Base-by-base conservation (phyloP, 53 echinoderm and acorn worm genomes). In the Echinarachnius parma region DNA sequence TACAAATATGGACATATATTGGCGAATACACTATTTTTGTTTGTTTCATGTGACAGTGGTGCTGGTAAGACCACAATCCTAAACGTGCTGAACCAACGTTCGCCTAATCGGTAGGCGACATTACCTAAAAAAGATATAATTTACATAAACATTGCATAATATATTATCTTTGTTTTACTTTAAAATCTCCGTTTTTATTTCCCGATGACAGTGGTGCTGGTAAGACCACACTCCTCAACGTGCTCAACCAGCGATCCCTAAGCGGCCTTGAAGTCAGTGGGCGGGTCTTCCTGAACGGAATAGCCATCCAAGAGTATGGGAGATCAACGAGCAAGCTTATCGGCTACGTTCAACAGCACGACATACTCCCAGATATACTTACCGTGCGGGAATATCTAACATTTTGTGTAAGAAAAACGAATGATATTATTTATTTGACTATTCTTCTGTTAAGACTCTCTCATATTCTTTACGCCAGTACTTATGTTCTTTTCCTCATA, bases 21-120 rank as follows among this genome's bases (percentile, higher is more conserved):
- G n/a, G n/a, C n/a, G n/a, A n/a, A n/a, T n/a, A n/a, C n/a, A n/a
- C n/a, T n/a, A n/a, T n/a, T n/a, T n/a, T n/a, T n/a, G n/a, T n/a
- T n/a, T 39, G 3, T 56, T 21, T 2, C 24, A 7, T 18, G n/a
- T 9, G 23, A 5, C 44, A 87, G 87, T 65, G 87, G 87, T 16
- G 82, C 87, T 34, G 87, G 87, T 31, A 87, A 87, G 49, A 82
- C 87, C 13, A 87, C 87, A 21, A 59, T 87, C 20, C 65, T 87
- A 60, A 87, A 87, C 47, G 82, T 87, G n/a, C 59, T 87, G 31
- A 82, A 79, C 53, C 72, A 82, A 64, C 72, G 78, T 20, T 63
- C 60, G 3, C 52, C n/a, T n/a, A n/a, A n/a, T n/a, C n/a, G n/a
- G n/a, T n/a, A n/a, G n/a, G n/a, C n/a, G n/a, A n/a, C n/a, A n/a